Conservation (phyloP, 1,140 invertebrate genomes). For the Panulirus ornatus region DNA sequence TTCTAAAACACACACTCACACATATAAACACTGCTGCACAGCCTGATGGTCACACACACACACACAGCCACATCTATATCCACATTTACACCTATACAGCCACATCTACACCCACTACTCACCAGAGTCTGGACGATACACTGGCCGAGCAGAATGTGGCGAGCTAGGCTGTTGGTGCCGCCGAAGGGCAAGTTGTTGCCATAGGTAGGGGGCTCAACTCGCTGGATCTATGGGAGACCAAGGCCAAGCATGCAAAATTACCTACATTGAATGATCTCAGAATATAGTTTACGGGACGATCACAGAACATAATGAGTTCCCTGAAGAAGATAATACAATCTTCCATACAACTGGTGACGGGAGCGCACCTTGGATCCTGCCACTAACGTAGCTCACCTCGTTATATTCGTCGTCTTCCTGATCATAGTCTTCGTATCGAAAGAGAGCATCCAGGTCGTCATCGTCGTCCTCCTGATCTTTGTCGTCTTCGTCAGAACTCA, state of each 20-base stretch:
- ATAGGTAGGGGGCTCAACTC: no score
- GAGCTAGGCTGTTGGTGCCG: slow-evolving; percentile 25
- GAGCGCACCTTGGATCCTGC: no score
- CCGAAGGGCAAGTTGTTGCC: slow-evolving; percentile 30
- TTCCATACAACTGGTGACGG: no score
- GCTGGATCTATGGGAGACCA: neutral
- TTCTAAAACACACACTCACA: no score
- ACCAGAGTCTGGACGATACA: slow-evolving; percentile 16
- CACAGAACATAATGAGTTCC: no score
- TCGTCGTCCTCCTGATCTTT: neutral
- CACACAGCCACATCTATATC: neutral
- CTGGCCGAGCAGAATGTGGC: neutral
- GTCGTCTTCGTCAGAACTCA: slow-evolving; percentile 14
- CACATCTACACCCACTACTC: slow-evolving; percentile 10
- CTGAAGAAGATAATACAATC: no score
- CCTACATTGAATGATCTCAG: no score
- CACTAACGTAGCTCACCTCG: neutral
- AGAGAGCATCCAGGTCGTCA: neutral
- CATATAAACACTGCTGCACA: neutral
- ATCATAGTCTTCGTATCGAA: neutral
- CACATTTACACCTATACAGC: neutral
- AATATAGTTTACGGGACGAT: no score
- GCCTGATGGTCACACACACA: neutral
- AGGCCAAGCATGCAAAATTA: no score
- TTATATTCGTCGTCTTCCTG: neutral